Percentiles rank a stretch among this genome's conserved stretches.
These are phyloP conservation scores for Tachycineta bicolor DNA, from an alignment of 2,113 vertebrate species.

Conservation along the genomic window DNA sequence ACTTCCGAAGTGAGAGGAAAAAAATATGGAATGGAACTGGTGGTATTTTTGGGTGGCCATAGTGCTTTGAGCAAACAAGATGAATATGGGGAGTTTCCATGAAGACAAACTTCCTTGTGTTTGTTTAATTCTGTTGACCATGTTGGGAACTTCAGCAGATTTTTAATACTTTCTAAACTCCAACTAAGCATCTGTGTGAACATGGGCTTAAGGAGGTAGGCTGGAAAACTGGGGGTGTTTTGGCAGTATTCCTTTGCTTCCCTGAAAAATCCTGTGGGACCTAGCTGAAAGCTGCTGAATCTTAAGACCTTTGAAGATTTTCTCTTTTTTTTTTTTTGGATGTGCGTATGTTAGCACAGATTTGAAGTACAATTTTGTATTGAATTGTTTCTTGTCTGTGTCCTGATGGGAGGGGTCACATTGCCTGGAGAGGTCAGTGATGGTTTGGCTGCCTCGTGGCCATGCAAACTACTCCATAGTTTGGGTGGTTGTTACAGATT, in stretches of 20 bases:
- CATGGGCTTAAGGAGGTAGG: neutral
- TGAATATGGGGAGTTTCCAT: neutral
- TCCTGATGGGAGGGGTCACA: neutral
- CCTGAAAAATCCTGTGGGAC: neutral
- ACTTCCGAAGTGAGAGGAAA: neutral
- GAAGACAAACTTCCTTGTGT: neutral
- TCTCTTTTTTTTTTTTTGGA: neutral
- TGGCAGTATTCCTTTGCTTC: neutral
- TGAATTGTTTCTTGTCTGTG: neutral
- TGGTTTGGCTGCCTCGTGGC: neutral
- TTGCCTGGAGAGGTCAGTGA: neutral
- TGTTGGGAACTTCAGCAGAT: neutral
- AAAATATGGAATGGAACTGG: neutral
- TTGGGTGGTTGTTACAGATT: neutral
- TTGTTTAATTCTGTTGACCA: neutral
- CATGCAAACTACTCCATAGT: accelerated
- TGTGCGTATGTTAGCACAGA: neutral
- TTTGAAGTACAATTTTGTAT: neutral
- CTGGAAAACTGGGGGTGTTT: neutral
- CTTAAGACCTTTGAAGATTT: neutral
- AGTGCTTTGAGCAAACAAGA: neutral
- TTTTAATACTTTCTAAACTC: neutral
- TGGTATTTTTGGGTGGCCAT: neutral
- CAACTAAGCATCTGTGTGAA: neutral
- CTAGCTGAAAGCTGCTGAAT: neutral